Conservation (phyloP, 1,140 invertebrate genomes). For the Habropoda laboriosa region DNA sequence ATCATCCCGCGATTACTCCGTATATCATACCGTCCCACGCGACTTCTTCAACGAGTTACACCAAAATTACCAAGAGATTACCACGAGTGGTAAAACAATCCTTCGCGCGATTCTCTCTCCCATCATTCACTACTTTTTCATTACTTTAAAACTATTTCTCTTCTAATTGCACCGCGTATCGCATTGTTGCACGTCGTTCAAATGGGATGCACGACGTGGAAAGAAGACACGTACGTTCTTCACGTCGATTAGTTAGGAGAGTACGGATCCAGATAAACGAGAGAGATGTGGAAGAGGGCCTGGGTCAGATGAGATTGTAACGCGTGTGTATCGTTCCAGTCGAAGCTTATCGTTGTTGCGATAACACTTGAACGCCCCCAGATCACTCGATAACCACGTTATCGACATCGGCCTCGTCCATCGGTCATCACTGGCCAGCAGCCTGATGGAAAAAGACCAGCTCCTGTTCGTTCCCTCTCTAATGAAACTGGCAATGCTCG, state of each 20-base stretch:
- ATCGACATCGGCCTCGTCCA: constrained; percentile 76
- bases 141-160: no score
- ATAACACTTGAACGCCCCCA: constrained; percentile 81
- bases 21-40: no score
- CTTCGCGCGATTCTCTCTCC: no score
- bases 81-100: no score
- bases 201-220: neutral
- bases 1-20: constrained; percentile 11
- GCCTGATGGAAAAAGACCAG: constrained; percentile 65
- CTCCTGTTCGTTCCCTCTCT: constrained; percentile 3
- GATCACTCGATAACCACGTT: constrained; percentile 79
- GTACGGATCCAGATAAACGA: constrained; percentile 42
- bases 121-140: neutral
- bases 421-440: constrained; percentile 68
- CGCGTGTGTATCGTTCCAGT: constrained; percentile 70
- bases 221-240: constrained; percentile 33
- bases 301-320: constrained; percentile 80
- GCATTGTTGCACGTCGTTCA: no score
- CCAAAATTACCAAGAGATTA: no score
- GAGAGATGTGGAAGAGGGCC: constrained; percentile 53
- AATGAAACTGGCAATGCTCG: neutral
- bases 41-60: no score
- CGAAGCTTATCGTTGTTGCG: constrained; percentile 72
- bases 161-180: constrained; percentile 5
- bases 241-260: neutral